A percentile compares a stretch with the other conserved stretches of the same genome.
Conservation (phyloP, 2,113 vertebrate genomes). For the Climacteris rufus region DNA sequence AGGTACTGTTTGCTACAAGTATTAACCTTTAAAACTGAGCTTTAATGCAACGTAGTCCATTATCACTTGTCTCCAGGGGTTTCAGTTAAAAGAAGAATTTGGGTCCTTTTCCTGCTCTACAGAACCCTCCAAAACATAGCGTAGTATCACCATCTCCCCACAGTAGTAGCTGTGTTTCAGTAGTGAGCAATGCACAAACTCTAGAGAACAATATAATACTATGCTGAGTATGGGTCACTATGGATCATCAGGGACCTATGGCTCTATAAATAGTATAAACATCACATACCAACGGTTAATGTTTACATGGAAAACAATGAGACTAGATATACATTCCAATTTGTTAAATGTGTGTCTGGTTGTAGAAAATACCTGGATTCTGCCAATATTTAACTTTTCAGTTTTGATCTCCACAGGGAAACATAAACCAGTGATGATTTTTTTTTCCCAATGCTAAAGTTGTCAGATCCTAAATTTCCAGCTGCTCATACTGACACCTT, state of each 20-base stretch:
- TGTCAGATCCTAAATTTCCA: constrained; percentile 63
- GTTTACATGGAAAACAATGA: constrained; percentile 32
- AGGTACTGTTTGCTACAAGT: background rate
- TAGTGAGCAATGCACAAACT: background rate
- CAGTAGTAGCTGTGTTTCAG: background rate
- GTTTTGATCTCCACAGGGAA: constrained; percentile 34
- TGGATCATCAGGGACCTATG: background rate
- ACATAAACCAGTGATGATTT: constrained; percentile 3
- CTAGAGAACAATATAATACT: background rate
- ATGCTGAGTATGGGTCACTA: background rate
- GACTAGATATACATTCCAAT: constrained; percentile 17
- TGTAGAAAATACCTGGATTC: constrained; percentile 31
- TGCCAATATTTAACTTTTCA: constrained; percentile 16
- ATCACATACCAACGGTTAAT: background rate
- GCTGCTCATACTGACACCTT: constrained; percentile 46
- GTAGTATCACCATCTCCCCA: background rate
- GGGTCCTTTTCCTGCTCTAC: background rate
- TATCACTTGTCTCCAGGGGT: background rate
- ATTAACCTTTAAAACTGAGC: background rate
- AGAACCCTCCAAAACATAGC: background rate
- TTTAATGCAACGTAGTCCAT: background rate
- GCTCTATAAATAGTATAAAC: background rate
- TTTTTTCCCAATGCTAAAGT: constrained; percentile 4
- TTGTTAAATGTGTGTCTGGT: constrained; percentile 26
- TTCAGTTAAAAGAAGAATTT: background rate